Conservation (phyloP, 2,797 vertebrate genomes). For the Chaetodon trifasciatus region DNA sequence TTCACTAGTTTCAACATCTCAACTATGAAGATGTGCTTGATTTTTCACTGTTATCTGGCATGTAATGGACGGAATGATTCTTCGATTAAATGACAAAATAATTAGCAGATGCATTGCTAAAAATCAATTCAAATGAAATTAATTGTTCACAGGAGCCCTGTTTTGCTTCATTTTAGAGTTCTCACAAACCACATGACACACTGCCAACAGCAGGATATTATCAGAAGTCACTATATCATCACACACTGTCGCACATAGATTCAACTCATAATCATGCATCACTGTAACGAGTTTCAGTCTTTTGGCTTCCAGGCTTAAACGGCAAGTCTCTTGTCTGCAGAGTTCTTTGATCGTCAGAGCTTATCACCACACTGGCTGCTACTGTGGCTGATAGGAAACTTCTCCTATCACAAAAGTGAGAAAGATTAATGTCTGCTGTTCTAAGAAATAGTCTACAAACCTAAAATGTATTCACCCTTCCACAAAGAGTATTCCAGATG, state of each 20-base stretch:
- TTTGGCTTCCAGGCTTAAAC: neutral
- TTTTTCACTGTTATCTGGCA: neutral
- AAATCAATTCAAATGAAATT: neutral
- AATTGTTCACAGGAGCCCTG: neutral
- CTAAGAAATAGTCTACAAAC: neutral
- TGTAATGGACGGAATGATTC: neutral
- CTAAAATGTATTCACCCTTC: neutral
- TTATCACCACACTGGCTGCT: slow-evolving; percentile 26
- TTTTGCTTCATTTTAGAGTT: neutral
- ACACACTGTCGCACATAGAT: neutral
- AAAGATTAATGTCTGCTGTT: neutral
- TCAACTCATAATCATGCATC: neutral
- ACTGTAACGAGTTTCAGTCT: neutral
- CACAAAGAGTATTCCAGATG: neutral
- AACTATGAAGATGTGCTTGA: neutral
- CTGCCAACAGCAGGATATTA: neutral
- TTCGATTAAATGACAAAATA: neutral
- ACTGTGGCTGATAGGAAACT: neutral
- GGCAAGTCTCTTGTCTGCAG: neutral
- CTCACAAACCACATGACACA: neutral
- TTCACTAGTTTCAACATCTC: neutral
- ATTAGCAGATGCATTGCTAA: neutral
- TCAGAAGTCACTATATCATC: neutral
- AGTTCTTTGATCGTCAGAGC: slow-evolving; percentile 5
- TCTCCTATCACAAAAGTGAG: slow-evolving; percentile 4